Evolutionary conservation across 2,113 vertebrate species (phyloP).

Genomic region (Megaptera novaeangliae): DNA sequence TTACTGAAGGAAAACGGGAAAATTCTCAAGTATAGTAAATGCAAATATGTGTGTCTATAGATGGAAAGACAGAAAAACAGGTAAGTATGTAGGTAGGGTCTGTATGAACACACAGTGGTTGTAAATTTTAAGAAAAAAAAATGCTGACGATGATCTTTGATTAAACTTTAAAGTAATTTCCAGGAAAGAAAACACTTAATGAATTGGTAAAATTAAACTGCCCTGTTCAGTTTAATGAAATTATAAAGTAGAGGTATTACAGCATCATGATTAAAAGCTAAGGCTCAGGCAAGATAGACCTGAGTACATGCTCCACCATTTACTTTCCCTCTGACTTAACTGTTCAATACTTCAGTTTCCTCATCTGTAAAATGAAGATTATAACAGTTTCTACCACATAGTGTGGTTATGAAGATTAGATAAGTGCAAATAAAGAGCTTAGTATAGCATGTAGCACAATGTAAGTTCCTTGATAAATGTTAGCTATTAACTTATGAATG

Average conservation of each 20-base stretch:
- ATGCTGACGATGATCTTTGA: background rate
- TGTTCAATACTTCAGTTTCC: background rate
- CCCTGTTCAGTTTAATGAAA: background rate
- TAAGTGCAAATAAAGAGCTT: background rate
- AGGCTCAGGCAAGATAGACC: background rate
- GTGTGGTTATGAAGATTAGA: background rate
- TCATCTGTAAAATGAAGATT: background rate
- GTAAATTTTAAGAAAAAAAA: background rate
- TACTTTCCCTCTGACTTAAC: background rate
- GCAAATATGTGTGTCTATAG: slow-evolving; percentile 21
- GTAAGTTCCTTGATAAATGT: background rate
- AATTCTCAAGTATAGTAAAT: slow-evolving; percentile 13
- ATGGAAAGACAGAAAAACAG: background rate
- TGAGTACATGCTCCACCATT: background rate
- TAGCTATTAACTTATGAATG: slow-evolving; percentile 17
- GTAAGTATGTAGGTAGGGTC: background rate
- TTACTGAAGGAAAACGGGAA: background rate
- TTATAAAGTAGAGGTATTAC: background rate
- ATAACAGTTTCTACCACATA: background rate
- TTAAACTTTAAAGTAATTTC: background rate
- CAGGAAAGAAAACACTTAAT: background rate
- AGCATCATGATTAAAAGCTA: background rate
- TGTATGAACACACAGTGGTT: background rate
- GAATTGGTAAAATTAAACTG: background rate
- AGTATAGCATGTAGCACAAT: background rate